These are phyloP conservation scores for Aricia artaxerxes DNA, from an alignment of 2,888 invertebrate species.

Conservation along the genomic window DNA sequence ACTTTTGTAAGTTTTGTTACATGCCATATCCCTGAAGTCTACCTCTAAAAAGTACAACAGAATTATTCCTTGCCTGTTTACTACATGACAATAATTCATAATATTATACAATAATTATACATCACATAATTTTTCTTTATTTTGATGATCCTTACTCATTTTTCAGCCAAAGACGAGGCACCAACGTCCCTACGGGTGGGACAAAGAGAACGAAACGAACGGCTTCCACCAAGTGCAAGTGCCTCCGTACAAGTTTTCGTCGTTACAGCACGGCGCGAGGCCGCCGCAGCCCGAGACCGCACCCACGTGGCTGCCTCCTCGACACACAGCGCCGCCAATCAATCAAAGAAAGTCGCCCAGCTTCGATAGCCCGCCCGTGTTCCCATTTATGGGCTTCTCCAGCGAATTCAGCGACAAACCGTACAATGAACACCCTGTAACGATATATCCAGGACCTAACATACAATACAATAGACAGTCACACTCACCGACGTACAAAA, in stretches of 20 bases:
- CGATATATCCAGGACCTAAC: slow-evolving; percentile 83
- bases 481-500: slow-evolving; percentile 70
- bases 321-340: slow-evolving; percentile 52
- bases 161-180: slow-evolving; percentile 88
- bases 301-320: slow-evolving; percentile 71
- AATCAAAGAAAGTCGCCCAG: slow-evolving; percentile 67
- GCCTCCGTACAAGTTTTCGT: slow-evolving; percentile 83
- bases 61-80: background rate
- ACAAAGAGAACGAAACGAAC: slow-evolving; percentile 72
- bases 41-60: background rate
- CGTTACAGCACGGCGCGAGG: slow-evolving; percentile 82
- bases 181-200: slow-evolving; percentile 88
- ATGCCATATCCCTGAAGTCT: background rate
- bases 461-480: slow-evolving; percentile 62
- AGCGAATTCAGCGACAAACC: slow-evolving; percentile 75
- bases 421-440: slow-evolving; percentile 83
- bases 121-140: background rate
- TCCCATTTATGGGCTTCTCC: slow-evolving; percentile 77
- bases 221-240: slow-evolving; percentile 77
- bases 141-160: background rate
- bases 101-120: too few species aligned
- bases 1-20: slow-evolving; percentile 83
- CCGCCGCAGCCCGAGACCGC: slow-evolving; percentile 60
- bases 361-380: slow-evolving; percentile 67
- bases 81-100: too few species aligned